Evolutionary conservation across 2,888 invertebrate genomes (phyloP).

Genomic region (Nebria brevicollis): DNA sequence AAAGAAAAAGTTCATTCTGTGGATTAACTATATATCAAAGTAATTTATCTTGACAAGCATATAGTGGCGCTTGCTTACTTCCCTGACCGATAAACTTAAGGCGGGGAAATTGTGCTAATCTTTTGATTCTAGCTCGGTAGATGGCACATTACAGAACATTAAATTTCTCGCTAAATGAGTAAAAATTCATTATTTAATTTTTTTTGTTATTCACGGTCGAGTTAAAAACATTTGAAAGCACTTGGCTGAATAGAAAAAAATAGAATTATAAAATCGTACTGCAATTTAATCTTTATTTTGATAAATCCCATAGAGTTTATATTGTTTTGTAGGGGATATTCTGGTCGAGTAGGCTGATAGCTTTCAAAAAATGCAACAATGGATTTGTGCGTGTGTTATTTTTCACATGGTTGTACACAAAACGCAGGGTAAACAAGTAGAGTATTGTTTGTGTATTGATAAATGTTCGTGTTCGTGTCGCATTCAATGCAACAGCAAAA

Average conservation of each 20-base stretch:
- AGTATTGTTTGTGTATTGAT: background rate
- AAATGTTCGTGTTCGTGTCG: background rate
- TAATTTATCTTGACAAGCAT: background rate
- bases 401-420: background rate
- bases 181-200: no score
- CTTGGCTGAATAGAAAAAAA: no score
- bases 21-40: background rate
- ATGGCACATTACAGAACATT: no score
- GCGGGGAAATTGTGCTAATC: no score
- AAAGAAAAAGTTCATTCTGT: background rate
- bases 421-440: background rate
- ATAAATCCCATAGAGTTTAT: no score
- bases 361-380: background rate
- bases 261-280: no score
- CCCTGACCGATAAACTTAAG: background rate
- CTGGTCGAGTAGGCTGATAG: no score
- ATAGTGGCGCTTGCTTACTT: background rate
- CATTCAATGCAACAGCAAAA: background rate
- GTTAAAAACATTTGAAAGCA: no score
- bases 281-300: no score
- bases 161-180: no score
- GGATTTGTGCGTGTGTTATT: background rate
- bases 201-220: no score
- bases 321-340: background rate
- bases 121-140: no score